Conservation (phyloP, 2,888 invertebrate species). For the Monoplex corrugatus region DNA sequence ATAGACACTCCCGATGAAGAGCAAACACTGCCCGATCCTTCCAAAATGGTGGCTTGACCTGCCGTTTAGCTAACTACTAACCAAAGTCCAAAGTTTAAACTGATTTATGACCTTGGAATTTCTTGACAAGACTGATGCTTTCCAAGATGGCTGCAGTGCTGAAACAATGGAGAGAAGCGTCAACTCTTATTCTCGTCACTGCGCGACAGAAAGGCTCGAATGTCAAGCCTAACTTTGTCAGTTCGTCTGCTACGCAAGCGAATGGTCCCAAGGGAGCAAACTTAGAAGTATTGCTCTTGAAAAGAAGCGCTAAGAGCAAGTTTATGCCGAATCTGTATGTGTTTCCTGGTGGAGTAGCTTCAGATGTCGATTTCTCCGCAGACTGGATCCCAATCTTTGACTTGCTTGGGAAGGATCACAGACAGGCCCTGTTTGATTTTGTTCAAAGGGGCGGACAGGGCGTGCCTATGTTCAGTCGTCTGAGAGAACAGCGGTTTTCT, state of each 20-base stretch:
- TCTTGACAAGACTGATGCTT: neutral
- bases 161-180: constrained; percentile 78
- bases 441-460: constrained; percentile 59
- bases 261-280: constrained; percentile 54
- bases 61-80: neutral
- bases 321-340: constrained; percentile 90
- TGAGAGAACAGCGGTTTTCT: constrained; percentile 64
- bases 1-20: too few species aligned
- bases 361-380: constrained; percentile 86
- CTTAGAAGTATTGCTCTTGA: constrained; percentile 82
- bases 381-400: constrained; percentile 88
- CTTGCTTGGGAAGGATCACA: constrained; percentile 61
- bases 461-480: constrained; percentile 67
- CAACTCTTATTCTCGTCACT: constrained; percentile 73
- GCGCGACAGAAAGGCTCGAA: neutral
- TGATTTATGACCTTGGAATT: neutral
- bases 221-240: constrained; percentile 27
- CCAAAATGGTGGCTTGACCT: neutral
- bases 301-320: constrained; percentile 86
- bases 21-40: too few species aligned
- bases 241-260: neutral
- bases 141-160: constrained; percentile 69
- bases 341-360: constrained; percentile 93
- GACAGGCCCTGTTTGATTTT: constrained; percentile 55
- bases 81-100: neutral